Base-by-base conservation (phyloP, 2,797 vertebrate species). In the Anas georgica region DNA sequence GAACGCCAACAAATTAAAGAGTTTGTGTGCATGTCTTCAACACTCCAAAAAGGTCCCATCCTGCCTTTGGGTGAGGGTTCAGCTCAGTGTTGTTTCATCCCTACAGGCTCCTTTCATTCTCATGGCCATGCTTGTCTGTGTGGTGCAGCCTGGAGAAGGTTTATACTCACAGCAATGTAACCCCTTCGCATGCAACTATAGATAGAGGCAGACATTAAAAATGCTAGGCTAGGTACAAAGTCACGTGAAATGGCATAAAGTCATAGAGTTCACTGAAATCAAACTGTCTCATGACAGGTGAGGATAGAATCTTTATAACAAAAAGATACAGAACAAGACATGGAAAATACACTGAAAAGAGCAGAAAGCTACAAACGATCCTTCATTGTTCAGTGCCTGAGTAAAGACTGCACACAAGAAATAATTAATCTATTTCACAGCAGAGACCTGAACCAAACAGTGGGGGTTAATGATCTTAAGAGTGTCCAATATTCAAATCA, bases 401-500 rank as follows among this genome's bases (percentile, higher is more conserved):
- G 79, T 59, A 58, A 72, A 82, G 50, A 25, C 75, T 94, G 16
- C 37, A 54, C 17, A 60, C 25, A 70, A 84, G 54, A 77, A 91
- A 58, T 56, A 77, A 54, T 4, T 78, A 84, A 80, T 58, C 35
- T 50, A 18, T 70, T 91, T 86, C 60, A 58, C 72, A 83, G 43
- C 1, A 3, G 60, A 26, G 41, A 74, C 12, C 29, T 43, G 48
- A 93, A 77, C 39, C 21, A 73, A 79, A 80, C 14, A 39, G 74
- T 35, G 23, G 16, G 35, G 29, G 62, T 86, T 91, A 90, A 84
- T 73, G 88, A 90, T 86, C 33, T 85, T 39, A 80, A 46, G 60
- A 64, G 3, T 17, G 20, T 45, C 66, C 68, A 81, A 81, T 90
- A 91, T 89, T 86, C 56, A 94, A 75, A 85, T 78, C 9, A 90